Evolutionary conservation across 2,113 vertebrate species (phyloP), one percentile per base, ranked within the genome.

Genomic region (Clinocottus analis): DNA sequence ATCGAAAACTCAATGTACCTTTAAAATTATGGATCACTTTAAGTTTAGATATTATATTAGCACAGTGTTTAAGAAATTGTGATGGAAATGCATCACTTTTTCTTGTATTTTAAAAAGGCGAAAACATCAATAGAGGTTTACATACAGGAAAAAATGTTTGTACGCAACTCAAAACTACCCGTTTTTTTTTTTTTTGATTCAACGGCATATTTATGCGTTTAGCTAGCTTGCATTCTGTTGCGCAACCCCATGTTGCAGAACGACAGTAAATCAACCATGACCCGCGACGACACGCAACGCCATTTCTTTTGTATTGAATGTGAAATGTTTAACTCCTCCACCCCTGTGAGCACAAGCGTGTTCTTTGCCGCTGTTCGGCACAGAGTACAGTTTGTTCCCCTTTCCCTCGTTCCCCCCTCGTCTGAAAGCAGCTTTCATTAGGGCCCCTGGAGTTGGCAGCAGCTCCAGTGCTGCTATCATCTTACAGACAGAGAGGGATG

Each of bases 401-500:
- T 69, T 80, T 63, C 33, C 35, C 59, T 31, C 37, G 10, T 53
- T 63, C 59, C 84, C 72, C 86, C 59, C 84, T 70, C 86, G 69
- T 86, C 63, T 75, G 64, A 89, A 80, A 73, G 62, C 39, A 14
- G 86, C 80, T 87, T 90, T 90, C 79, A 87, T 73, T 41, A 70
- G 77, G 82, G 89, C 75, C 88, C 85, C 87, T 78, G 78, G 81
- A 87, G 61, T 74, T 92, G 88, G 89, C 91, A 85, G 72, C 66
- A 35, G 60, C 41, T 72, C 59, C n/a, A 79, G 63, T 68, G 61
- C 69, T 79, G 89, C 85, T 90, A 89, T 93, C 91, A 76, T 82
- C 79, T 93, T 92, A 92, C 87, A 90, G 70, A 73, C 64, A 29
- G 51, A 70, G 61, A 2, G n/a, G 2, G 27, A 2, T 29, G 58